Evolutionary conservation across 2,113 vertebrate genomes (phyloP).

Genomic region (Merops nubicus): DNA sequence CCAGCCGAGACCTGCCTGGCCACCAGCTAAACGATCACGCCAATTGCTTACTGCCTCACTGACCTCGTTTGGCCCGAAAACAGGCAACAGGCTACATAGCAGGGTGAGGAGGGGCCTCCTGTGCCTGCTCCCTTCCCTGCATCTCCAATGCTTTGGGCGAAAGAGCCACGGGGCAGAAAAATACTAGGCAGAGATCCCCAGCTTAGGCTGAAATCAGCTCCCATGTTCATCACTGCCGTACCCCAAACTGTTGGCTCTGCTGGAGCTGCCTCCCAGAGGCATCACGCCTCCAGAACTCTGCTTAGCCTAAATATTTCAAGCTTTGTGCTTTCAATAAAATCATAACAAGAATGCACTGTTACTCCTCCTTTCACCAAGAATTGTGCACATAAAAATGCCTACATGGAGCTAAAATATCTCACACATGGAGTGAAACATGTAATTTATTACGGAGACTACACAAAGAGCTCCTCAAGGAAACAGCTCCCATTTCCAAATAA

Average conservation of each 20-base stretch:
- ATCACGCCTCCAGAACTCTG: neutral
- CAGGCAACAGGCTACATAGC: accelerated
- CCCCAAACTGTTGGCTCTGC: neutral
- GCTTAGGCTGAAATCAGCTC: accelerated
- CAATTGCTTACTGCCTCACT: accelerated
- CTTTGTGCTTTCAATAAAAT: neutral
- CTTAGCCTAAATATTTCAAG: neutral
- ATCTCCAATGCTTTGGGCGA: accelerated
- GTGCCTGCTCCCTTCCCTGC: neutral
- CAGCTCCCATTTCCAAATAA: accelerated
- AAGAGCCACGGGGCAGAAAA: accelerated
- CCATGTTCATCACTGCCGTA: accelerated
- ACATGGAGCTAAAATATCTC: neutral
- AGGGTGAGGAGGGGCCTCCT: neutral
- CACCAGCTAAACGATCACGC: accelerated
- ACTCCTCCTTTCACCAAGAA: neutral
- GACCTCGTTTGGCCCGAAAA: accelerated
- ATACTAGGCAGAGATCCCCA: neutral
- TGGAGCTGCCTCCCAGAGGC: neutral
- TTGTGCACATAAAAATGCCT: accelerated
- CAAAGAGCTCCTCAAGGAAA: neutral
- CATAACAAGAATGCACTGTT: neutral
- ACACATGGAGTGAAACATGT: accelerated
- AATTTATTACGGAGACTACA: neutral
- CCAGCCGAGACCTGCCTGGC: neutral